Conservation (phyloP, 2,113 vertebrate genomes). For the Pseudorectes ferrugineus region DNA sequence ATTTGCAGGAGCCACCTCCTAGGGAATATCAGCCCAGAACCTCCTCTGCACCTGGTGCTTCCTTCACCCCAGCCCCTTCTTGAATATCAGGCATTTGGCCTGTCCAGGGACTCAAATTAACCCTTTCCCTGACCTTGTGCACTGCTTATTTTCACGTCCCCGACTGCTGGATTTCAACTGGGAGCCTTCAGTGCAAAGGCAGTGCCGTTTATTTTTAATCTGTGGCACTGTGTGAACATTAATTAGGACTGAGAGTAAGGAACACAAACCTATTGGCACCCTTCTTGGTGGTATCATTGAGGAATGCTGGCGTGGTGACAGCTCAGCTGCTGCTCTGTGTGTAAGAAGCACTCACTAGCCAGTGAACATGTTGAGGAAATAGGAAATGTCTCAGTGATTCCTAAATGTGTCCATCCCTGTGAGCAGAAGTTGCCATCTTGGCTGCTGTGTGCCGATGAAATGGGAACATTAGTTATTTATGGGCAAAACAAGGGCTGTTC, state of each 20-base stretch:
- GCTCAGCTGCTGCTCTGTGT: background rate
- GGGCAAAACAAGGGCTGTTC: conserved; percentile 10
- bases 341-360: rapidly evolving
- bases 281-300: background rate
- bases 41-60: background rate
- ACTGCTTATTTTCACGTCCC: background rate
- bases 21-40: background rate
- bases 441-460: background rate
- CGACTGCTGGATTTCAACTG: background rate
- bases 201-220: background rate
- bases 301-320: background rate
- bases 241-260: conserved; percentile 12
- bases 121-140: background rate
- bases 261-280: background rate
- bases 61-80: background rate
- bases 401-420: background rate
- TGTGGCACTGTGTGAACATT: background rate
- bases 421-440: background rate
- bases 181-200: background rate
- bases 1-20: background rate
- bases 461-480: background rate
- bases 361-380: background rate
- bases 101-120: background rate
- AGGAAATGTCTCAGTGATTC: background rate
- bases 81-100: background rate